Conservation (phyloP, 2,797 vertebrate species). For the Lacerta viridis region DNA sequence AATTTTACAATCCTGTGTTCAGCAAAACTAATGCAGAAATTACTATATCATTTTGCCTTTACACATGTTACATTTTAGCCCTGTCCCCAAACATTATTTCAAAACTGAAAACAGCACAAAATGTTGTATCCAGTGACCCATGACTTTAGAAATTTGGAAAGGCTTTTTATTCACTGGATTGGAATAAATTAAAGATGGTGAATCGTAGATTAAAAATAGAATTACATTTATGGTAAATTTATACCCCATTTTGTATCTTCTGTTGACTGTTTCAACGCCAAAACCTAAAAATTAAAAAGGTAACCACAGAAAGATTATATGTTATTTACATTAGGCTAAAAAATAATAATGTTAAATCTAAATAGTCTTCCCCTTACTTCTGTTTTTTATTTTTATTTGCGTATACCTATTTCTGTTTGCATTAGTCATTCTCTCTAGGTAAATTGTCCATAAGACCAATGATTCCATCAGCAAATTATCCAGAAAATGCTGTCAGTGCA, state of each 20-base stretch:
- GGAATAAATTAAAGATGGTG: constrained; percentile 64
- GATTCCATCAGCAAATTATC: constrained; percentile 91
- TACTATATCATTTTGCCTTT: constrained; percentile 59
- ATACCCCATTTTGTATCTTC: constrained; percentile 47
- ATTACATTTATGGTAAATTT: constrained; percentile 46
- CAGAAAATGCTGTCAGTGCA: constrained; percentile 86
- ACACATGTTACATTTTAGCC: constrained; percentile 43
- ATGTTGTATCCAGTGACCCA: constrained; percentile 67
- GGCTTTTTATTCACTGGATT: constrained; percentile 68
- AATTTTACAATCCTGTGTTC: constrained; percentile 25
- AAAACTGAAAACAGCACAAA: constrained; percentile 63
- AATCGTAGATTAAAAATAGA: constrained; percentile 61
- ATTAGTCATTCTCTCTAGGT: constrained; percentile 85
- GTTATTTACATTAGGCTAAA: not conserved
- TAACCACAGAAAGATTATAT: not conserved
- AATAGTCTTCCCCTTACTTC: constrained; percentile 57
- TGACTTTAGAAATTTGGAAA: constrained; percentile 71
- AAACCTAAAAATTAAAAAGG: not conserved
- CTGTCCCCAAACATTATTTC: constrained; percentile 64
- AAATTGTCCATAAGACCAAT: constrained; percentile 89
- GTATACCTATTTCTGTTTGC: constrained; percentile 83
- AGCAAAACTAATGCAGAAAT: not conserved
- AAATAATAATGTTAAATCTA: not conserved
- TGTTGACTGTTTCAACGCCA: constrained; percentile 38
- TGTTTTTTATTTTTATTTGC: constrained; percentile 64